Base-by-base conservation (phyloP, 2,888 invertebrate genomes). In the Meta bourneti region DNA sequence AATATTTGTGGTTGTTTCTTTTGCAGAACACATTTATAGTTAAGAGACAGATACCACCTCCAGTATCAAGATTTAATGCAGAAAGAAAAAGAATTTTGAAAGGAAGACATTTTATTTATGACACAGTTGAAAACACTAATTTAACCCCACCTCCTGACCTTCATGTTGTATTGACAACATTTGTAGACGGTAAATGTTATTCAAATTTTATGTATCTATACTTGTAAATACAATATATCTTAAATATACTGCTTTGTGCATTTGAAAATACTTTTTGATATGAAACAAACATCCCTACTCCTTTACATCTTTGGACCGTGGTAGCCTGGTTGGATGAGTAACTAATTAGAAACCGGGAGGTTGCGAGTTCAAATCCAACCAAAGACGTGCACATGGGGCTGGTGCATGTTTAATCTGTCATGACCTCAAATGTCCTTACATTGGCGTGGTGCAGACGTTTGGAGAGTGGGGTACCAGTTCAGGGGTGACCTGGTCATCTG, bases 11-110 rank as follows among this genome's bases (percentile, higher is more conserved):
- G 9, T 70, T 70, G 2, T 20, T 69, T 80, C 16, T 51, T 94
- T 96, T 95, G 54, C 95, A 98, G 98, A 97, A 97, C 90, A 97
- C 97, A 20, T 97, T 96, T 94, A 95, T 98, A 91, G 95, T 98
- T 83, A 97, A 96, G 95, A 95, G 98, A 93, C 96, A 95, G 94
- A 95, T 94, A 94, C 96, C 96, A 0, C 95, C 96, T 1, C 95
- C 95, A 19, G 95, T 97, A 54, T 95, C 96, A 94, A 97, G 96
- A 94, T 96, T 96, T 94, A 85, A 19, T 54, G 96, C 96, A 79
- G 94, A 95, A 1, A 95, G 94, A 72, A 95, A 96, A 0, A 95
- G 95, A 88, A 96, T 95, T 92, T 93, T 97, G 84, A 96, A 96
- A 94, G 95, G 95, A 0, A 96, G 96, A 93, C 96, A 97, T 94